These are phyloP conservation scores for Amblyraja radiata DNA, from an alignment of 2,797 vertebrate genomes.

Conservation along the genomic window DNA sequence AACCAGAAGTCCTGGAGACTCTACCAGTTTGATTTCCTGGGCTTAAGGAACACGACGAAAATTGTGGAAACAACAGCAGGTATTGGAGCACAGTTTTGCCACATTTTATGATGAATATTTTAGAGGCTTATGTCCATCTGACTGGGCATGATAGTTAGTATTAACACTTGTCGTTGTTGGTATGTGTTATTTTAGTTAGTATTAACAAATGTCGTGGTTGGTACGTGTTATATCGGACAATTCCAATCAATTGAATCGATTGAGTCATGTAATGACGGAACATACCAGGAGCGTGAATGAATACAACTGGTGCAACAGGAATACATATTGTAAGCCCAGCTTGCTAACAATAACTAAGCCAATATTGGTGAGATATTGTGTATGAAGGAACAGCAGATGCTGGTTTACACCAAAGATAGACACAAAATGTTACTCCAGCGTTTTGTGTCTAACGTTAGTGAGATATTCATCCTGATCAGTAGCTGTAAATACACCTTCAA, in stretches of 20 bases:
- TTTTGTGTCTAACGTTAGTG: not conserved
- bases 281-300: too few species aligned
- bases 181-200: too few species aligned
- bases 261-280: too few species aligned
- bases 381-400: too few species aligned
- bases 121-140: not conserved
- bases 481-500: too few species aligned
- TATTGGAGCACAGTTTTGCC: slow-evolving; percentile 45
- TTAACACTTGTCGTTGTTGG: too few species aligned
- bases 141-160: not conserved
- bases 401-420: too few species aligned
- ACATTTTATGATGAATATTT: not conserved
- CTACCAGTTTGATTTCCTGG: slow-evolving; percentile 96
- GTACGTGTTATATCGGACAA: not conserved
- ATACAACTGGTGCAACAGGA: not conserved
- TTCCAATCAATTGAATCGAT: not conserved
- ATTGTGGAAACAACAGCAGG: slow-evolving; percentile 81
- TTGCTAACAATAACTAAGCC: not conserved
- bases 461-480: too few species aligned
- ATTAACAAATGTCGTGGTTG: not conserved
- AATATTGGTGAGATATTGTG: not conserved
- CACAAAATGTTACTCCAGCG: too few species aligned
- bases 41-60: slow-evolving; percentile 84
- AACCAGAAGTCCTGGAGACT: slow-evolving; percentile 94
- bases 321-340: not conserved